phyloP scores from a whole-genome alignment of 2,888 invertebrate species.

The Oligia fasciuncula region DNA sequence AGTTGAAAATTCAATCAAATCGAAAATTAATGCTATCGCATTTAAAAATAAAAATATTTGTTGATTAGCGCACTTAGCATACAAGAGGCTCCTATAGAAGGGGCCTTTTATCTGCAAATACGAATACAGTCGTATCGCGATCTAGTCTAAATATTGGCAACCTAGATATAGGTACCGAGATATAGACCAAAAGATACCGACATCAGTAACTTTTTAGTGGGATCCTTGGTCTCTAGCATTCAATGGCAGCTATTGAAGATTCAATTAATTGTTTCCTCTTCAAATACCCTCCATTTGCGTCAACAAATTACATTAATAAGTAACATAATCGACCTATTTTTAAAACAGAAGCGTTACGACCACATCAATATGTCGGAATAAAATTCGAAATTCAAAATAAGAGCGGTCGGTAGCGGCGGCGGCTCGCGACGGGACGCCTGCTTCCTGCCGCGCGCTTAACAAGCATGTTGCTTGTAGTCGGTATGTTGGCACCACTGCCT shows the following conservation, averaged over 20 bases:
- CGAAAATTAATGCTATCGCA: background rate
- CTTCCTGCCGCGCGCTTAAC: conserved; percentile 66
- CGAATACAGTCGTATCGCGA: background rate
- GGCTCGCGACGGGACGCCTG: conserved; percentile 65
- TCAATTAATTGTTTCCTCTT: background rate
- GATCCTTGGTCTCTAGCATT: background rate
- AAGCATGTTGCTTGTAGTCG: conserved; percentile 61
- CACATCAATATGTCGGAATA: conserved; percentile 57
- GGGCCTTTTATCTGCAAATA: background rate
- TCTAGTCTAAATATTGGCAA: background rate
- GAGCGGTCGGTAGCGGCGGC: conserved; percentile 73
- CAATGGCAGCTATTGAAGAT: background rate
- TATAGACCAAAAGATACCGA: background rate
- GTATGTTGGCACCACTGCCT: conserved; percentile 61
- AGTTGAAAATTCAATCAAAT: too few species aligned
- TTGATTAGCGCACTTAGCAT: background rate
- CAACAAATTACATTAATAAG: conserved; percentile 39
- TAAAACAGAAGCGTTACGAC: conserved; percentile 61
- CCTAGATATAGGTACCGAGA: background rate
- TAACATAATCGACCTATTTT: conserved; percentile 51
- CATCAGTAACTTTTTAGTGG: too few species aligned
- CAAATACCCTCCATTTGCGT: conserved; percentile 15
- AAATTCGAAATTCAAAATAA: conserved; percentile 69
- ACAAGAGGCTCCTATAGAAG: background rate
- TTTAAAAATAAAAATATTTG: too few species aligned